Evolutionary conservation across 2,888 invertebrate species (phyloP), one percentile per base, ranked within the genome.

Genomic region (Tachystola acroxantha): DNA sequence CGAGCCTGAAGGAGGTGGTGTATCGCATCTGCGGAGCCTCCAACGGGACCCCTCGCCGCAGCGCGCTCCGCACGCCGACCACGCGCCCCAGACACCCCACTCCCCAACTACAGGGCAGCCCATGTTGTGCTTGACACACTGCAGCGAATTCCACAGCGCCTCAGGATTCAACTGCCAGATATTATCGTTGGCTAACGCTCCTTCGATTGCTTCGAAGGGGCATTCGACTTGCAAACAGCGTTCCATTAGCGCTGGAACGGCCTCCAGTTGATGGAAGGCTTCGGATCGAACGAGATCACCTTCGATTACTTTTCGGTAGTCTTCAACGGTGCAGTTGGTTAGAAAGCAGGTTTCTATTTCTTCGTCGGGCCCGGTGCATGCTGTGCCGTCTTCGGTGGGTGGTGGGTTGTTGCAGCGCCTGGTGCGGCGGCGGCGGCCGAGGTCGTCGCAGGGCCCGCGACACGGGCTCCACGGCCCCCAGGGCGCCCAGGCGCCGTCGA

Each of bases 381-480:
- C 60, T 1, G 68, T 51, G 2, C 88, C 88, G 25, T 81, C 80
- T 46, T 66, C 64, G 0, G 75, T 71, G 2, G 88, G 79, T 0
- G 68, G 48, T 6, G 88, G 88, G 45, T 87, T 88, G 32, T 53
- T 67, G 43, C 88, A 89, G 30, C 65, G 62, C 40, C 88, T 69
- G 9, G 42, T 53, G 40, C 86, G 68, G 27, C 50, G 67, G 11
- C 73, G 74, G 34, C 74, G 72, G 1, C 88, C 88, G 3, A 67
- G 49, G 36, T 71, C 74, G 20, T 88, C 88, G 46, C 88, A 89
- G n/a, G 64, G 48, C 5, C 88, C 88, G 7, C 53, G 64, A 42
- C 88, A 89, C 0, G 52, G 32, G 0, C 77, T 72, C 88, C 88
- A 89, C 0, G 71, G 38, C 5, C 65, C 62, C 88, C 88, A 89